Base-by-base conservation (phyloP, 2,113 vertebrate genomes). In the Siniperca knerii region DNA sequence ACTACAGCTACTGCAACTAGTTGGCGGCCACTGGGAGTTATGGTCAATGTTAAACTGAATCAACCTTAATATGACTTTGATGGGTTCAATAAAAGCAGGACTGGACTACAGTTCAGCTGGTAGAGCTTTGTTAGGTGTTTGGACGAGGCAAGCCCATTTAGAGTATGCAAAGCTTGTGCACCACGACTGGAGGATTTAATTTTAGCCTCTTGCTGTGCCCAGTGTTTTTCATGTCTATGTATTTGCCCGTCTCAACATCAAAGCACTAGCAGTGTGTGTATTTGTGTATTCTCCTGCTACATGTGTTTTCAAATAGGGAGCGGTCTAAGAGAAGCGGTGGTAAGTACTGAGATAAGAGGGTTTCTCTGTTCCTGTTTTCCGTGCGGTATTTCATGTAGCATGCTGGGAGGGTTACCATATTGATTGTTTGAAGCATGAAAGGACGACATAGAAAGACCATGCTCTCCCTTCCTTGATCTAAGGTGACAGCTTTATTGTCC, bases 401-500 rank as follows among this genome's bases (percentile, higher is more conserved):
- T 65, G 82, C 88, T 88, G 86, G 61, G 90, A 83, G 23, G 18
- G 65, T 68, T 66, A 77, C 78, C 29, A 65, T 84, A 79, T 77
- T 84, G 81, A 78, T 87, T 87, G 79, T 90, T 75, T 6, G 33
- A 75, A 81, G 77, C 78, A 78, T 82, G 54, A 86, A 90, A 90
- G 81, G 75, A 83, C 18, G 48, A 87, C 74, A 72, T 5, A 72
- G 71, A 89, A 77, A 76, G 77, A 79, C 65, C 66, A 67, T 4
- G 67, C 58, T 65, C 67, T 85, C 57, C 72, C 80, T 86, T 85
- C 72, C 82, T 86, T 89, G 75, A 93, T 93, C 73, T 61, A 86
- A 93, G 88, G 77, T 87, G 94, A 92, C 93, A 91, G 90, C 72
- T 91, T 91, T 86, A 92, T 93, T 92, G 92, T 95, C 69, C 89